Percentiles rank a stretch among this genome's conserved stretches.
phyloP scores from a whole-genome alignment of 2,888 invertebrate species.

The Hedychridium roseum region DNA sequence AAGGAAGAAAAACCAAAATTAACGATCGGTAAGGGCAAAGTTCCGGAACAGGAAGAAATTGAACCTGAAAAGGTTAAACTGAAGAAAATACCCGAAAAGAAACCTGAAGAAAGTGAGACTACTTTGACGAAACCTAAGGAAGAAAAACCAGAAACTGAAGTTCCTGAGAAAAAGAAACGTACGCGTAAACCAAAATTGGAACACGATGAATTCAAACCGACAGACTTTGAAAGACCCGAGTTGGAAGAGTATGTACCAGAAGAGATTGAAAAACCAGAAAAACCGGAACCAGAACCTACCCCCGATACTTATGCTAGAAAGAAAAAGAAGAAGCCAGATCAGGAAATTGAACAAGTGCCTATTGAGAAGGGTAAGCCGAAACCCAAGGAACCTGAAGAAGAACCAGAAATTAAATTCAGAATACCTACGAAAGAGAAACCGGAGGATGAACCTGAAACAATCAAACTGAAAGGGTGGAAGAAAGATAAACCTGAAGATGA shows the following conservation, averaged over 20 bases:
- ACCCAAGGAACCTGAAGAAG: slow-evolving; percentile 40
- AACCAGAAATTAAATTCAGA: slow-evolving; percentile 42
- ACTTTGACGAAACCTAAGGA: slow-evolving; percentile 38
- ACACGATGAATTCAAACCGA: slow-evolving; percentile 52
- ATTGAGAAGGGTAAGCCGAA: slow-evolving; percentile 43
- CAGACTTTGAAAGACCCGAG: slow-evolving; percentile 56
- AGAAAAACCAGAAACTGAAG: slow-evolving; percentile 40
- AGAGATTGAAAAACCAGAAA: no score
- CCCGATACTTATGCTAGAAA: no score
- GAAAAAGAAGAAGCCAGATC: slow-evolving; percentile 44
- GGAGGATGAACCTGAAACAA: slow-evolving; percentile 39
- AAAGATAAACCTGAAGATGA: slow-evolving; percentile 52
- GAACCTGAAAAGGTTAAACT: slow-evolving; percentile 55
- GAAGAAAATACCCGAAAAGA: slow-evolving; percentile 56
- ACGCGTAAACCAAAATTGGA: slow-evolving; percentile 45
- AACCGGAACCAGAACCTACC: no score
- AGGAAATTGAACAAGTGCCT: slow-evolving; percentile 37
- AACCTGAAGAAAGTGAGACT: slow-evolving; percentile 49
- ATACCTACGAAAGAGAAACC: slow-evolving; percentile 56
- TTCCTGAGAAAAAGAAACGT: slow-evolving; percentile 42
- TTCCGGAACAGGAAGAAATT: slow-evolving; percentile 49
- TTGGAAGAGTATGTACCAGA: slow-evolving; percentile 57
- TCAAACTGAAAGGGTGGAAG: slow-evolving; percentile 57
- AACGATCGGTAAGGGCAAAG: slow-evolving; percentile 54
- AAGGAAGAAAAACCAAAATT: slow-evolving; percentile 51